A percentile compares a stretch with the other conserved stretches of the same genome.
Evolutionary conservation across 1,140 invertebrate genomes (phyloP).

Genomic region (Melanaphis sacchari): DNA sequence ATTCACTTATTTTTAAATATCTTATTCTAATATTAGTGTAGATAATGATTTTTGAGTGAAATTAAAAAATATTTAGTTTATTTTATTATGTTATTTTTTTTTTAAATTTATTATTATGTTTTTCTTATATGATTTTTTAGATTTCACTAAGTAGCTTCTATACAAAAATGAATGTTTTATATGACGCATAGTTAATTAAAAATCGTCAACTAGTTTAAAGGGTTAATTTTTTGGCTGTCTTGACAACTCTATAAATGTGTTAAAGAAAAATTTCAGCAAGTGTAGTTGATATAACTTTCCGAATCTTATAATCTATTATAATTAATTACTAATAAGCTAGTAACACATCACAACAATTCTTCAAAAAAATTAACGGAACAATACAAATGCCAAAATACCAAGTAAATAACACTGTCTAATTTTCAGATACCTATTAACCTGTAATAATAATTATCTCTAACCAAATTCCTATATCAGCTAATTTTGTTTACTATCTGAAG

Average conservation of each 20-base stretch:
- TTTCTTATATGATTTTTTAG: not conserved
- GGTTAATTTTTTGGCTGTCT: not conserved
- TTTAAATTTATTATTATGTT: not conserved
- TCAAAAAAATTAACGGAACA: not conserved
- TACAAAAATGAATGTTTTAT: not conserved
- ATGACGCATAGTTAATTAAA: not conserved
- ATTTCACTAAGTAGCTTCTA: not conserved
- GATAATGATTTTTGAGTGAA: not conserved
- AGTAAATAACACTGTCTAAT: not conserved
- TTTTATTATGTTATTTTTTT: not conserved
- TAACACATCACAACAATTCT: not conserved
- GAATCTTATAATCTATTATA: not conserved
- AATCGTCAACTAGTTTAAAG: not conserved
- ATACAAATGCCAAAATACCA: not conserved
- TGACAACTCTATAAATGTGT: not conserved
- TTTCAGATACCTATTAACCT: not conserved
- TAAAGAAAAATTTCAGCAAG: not conserved
- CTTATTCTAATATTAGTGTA: not conserved
- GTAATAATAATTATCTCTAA: not conserved
- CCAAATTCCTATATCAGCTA: not conserved
- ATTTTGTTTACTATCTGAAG: not conserved
- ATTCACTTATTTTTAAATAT: not conserved
- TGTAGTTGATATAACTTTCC: not conserved
- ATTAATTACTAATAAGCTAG: not conserved
- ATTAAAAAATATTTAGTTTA: not conserved